Base-by-base conservation (phyloP, 2,113 vertebrate species). In the Pavo muticus region DNA sequence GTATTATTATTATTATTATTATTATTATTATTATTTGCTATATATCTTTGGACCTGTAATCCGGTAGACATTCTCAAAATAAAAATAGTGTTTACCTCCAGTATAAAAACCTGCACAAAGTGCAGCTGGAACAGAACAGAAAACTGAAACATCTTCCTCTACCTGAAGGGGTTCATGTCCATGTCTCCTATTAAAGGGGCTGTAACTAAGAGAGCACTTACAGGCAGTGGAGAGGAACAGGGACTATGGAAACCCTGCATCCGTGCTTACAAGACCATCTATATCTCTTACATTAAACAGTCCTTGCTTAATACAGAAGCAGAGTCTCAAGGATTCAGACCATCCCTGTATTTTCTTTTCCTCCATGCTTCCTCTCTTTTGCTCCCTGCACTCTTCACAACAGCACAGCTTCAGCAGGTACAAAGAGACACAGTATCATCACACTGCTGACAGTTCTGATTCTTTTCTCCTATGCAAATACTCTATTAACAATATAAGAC, bases 351-450 rank as follows among this genome's bases (percentile, higher is more conserved):
- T 14, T 23, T 74, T 18, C 35, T n/a, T 32, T 71, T 42, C 37
- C 37, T 61, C 19, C 27, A 63, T 27, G 9, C 10, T 61, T 68
- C 17, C 47, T 39, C 67, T 82, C 29, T 32, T 27, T 32, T 17
- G 21, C 37, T 13, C 14, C 50, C 30, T 29, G 6, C 7, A n/a
- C 14, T 40, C 32, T 14, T 16, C 7, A 7, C 20, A 71, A 44
- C 1, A 1, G 19, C 11, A 30, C 27, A 56, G 19, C 32, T 71
- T 57, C 17, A 54, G 20, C 29, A 65, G 60, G 29, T 56, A 24
- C 20, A 73, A 11, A 69, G 23, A 45, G 56, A 17, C 54, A 57
- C 60, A 54, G 37, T 1, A 1, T 29, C 1, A 0, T 68, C 8
- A 5, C 40, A 25, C 39, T 44, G 32, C 50, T 9, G 5, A 44